These are phyloP conservation scores for Phalacrocorax brasilianus DNA, from an alignment of 2,113 vertebrate species.

Conservation along the genomic window DNA sequence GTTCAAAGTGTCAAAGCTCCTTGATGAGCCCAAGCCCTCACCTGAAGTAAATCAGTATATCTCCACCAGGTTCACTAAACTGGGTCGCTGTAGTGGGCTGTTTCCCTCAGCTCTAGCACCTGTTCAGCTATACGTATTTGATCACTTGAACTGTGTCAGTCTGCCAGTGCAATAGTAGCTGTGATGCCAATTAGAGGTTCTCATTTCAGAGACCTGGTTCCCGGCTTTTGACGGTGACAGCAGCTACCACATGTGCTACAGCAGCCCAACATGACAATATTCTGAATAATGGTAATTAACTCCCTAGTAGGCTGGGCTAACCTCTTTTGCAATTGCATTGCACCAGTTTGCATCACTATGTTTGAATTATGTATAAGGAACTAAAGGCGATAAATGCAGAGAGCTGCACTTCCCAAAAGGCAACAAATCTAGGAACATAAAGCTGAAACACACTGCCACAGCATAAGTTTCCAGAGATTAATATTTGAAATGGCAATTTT, in stretches of 20 bases:
- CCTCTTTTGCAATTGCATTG: background rate
- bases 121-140: fast-evolving
- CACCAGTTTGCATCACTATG: background rate
- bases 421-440: background rate
- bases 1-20: background rate
- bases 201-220: background rate
- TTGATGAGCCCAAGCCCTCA: fast-evolving
- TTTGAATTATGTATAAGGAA: background rate
- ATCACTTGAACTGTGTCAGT: background rate
- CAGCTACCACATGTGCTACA: fast-evolving
- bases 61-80: background rate
- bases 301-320: background rate
- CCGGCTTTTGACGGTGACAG: background rate
- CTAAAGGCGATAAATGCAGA: background rate
- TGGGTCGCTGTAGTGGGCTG: background rate
- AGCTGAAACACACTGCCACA: background rate
- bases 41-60: fast-evolving
- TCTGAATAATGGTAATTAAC: background rate
- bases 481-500: background rate
- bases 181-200: background rate
- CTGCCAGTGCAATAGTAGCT: fast-evolving
- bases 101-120: background rate
- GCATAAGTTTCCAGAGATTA: background rate
- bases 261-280: background rate
- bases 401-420: background rate